Evolutionary conservation across 2,888 invertebrate species (phyloP).

Genomic region (Phlogophora meticulosa): DNA sequence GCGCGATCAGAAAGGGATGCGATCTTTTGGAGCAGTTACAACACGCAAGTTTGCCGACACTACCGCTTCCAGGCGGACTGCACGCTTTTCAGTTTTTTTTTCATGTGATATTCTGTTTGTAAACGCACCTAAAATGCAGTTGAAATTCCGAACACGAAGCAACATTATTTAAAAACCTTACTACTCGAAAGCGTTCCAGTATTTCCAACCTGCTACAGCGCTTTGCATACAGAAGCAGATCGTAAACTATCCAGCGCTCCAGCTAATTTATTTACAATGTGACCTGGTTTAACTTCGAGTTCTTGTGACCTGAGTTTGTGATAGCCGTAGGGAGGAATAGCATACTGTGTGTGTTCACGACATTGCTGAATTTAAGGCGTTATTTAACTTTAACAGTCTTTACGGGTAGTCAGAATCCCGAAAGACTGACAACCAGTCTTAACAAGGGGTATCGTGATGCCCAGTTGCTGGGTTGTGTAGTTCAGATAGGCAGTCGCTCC

Average conservation of each 20-base stretch:
- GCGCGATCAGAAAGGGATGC: no score
- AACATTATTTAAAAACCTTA: slow-evolving; percentile 30
- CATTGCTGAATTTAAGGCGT: neutral
- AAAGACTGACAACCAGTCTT: no score
- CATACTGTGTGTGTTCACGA: neutral
- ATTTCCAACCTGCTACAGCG: slow-evolving; percentile 35
- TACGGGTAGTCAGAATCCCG: no score
- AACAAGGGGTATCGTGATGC: no score
- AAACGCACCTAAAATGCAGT: slow-evolving; percentile 13
- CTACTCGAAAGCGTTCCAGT: neutral
- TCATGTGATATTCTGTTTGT: neutral
- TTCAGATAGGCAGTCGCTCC: no score
- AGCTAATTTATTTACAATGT: slow-evolving; percentile 50
- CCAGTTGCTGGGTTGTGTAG: no score
- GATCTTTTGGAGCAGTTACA: no score
- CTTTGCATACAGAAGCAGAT: slow-evolving; percentile 38
- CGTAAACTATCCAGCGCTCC: slow-evolving; percentile 40
- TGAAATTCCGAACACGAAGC: neutral
- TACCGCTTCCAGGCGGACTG: no score
- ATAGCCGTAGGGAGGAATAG: slow-evolving; percentile 12
- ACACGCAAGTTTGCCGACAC: no score
- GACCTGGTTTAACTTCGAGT: slow-evolving; percentile 46
- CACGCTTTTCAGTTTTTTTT: no score
- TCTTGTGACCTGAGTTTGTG: slow-evolving; percentile 12
- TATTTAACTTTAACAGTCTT: no score